Evolutionary conservation across 1,140 invertebrate species (phyloP).

Genomic region (Apis cerana): DNA sequence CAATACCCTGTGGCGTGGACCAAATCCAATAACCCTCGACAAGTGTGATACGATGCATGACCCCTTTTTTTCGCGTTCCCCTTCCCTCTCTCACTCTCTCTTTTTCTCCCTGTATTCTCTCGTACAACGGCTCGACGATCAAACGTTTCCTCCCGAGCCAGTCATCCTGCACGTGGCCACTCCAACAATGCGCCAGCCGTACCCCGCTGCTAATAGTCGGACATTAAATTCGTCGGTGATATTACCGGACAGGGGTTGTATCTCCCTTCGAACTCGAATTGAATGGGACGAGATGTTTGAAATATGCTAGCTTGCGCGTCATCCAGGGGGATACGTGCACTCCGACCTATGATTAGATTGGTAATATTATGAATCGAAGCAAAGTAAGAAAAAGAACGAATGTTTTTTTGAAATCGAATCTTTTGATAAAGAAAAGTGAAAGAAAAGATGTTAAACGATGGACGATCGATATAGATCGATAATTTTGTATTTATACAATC

Average conservation of each 20-base stretch:
- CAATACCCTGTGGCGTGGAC: conserved; percentile 55
- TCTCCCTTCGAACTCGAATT: conserved; percentile 45
- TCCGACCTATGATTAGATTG: neutral
- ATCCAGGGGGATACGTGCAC: conserved; percentile 23
- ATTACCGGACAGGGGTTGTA: conserved; percentile 69
- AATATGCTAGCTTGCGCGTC: conserved; percentile 69
- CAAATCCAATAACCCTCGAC: conserved; percentile 78
- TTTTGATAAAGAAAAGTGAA: too few species aligned
- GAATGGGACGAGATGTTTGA: conserved; percentile 70
- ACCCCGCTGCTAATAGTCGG: conserved; percentile 77
- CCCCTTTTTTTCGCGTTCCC: conserved; percentile 38
- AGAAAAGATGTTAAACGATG: too few species aligned
- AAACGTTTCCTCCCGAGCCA: conserved; percentile 55
- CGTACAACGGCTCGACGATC: conserved; percentile 41
- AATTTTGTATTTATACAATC: too few species aligned
- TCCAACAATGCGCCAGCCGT: conserved; percentile 69
- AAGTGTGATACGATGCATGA: conserved; percentile 72
- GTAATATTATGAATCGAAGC: neutral
- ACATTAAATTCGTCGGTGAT: conserved; percentile 80
- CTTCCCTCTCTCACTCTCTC: neutral
- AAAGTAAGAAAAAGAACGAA: neutral
- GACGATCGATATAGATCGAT: too few species aligned
- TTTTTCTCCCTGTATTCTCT: neutral
- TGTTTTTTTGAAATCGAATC: neutral
- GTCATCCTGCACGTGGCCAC: conserved; percentile 78